Conservation (phyloP, 2,797 vertebrate genomes). For the Oophaga sylvatica region DNA sequence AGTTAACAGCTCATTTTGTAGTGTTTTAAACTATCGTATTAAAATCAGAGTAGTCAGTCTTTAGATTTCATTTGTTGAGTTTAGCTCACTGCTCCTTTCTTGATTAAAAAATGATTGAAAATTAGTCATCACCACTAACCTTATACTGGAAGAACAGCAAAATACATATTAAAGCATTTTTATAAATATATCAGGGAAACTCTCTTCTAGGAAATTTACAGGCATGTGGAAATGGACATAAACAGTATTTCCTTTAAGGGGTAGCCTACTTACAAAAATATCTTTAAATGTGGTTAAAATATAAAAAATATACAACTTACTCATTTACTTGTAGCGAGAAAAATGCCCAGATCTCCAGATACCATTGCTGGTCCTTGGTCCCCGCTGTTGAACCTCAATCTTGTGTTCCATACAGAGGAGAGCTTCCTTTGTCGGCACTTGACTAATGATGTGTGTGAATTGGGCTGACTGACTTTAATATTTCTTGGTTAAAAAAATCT, state of each 20-base stretch:
- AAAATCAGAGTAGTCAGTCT: not conserved
- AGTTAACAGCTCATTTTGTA: not conserved
- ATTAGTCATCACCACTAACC: not conserved
- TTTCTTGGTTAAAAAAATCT: no score
- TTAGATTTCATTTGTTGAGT: not conserved
- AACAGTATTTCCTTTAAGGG: not conserved
- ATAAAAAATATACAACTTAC: no score
- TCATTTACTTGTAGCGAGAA: no score
- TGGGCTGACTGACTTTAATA: no score
- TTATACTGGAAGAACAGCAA: not conserved
- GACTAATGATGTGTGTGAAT: no score
- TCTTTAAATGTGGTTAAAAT: no score
- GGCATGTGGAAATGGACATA: not conserved
- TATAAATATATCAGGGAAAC: not conserved
- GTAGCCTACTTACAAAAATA: no score
- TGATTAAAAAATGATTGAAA: not conserved
- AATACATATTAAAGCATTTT: not conserved
- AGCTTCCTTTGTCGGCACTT: no score
- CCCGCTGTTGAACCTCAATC: no score
- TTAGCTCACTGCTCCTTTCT: not conserved
- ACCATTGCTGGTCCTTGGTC: no score
- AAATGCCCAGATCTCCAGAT: no score
- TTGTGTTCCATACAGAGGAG: no score
- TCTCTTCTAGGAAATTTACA: not conserved
- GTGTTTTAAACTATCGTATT: slow-evolving; percentile 6